These are phyloP conservation scores for Cranoglanis bouderius DNA, from an alignment of 2,113 vertebrate species.

Conservation along the genomic window DNA sequence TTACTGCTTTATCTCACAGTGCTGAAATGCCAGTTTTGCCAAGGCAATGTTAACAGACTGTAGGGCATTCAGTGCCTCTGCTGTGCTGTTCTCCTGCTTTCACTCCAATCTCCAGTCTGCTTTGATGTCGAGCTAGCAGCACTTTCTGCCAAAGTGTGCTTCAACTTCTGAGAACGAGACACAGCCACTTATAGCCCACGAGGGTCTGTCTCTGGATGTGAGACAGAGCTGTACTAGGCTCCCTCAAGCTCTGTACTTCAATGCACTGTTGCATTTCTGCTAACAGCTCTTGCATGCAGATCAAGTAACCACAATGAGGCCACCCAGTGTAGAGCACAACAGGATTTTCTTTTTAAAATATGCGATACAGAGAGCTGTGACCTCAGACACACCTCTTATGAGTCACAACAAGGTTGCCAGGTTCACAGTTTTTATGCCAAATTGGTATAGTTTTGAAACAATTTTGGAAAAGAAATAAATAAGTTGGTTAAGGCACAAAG, in stretches of 20 bases:
- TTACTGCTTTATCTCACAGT: neutral
- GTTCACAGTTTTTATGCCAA: neutral
- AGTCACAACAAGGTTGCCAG: slow-evolving; percentile 5
- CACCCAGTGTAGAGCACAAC: neutral
- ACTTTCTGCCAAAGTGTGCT: neutral
- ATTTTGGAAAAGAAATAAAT: neutral
- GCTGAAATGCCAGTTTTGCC: neutral
- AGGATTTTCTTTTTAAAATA: neutral
- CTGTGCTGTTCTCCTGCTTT: neutral
- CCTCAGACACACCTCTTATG: neutral
- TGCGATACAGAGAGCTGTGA: neutral
- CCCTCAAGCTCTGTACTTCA: neutral
- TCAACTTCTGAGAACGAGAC: neutral
- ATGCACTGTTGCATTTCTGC: neutral
- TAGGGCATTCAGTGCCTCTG: neutral
- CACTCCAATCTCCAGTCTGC: neutral
- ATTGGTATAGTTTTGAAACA: neutral
- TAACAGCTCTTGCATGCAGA: neutral
- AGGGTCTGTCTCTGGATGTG: neutral
- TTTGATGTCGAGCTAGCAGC: neutral
- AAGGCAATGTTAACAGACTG: neutral
- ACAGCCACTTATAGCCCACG: neutral
- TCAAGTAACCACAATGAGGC: neutral
- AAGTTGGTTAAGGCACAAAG: neutral
- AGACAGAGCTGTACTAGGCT: neutral